These are phyloP conservation scores for Philhelius pedissequus DNA, from an alignment of 2,888 invertebrate genomes.

Conservation along the genomic window DNA sequence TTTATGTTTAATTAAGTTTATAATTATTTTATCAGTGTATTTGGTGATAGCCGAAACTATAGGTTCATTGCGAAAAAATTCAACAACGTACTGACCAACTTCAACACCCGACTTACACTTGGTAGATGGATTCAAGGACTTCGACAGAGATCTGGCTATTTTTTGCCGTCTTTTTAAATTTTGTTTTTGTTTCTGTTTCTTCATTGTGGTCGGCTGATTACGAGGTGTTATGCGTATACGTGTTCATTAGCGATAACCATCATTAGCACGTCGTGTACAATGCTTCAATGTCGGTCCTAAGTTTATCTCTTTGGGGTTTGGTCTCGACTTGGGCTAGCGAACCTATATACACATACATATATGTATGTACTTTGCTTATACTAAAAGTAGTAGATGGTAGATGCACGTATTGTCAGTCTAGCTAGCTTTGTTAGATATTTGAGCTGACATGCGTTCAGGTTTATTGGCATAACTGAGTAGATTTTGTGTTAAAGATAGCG, in stretches of 20 bases:
- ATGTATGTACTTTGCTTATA: too few species aligned
- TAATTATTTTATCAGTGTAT: neutral
- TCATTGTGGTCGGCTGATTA: conserved; percentile 56
- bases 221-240: conserved; percentile 69
- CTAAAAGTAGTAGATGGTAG: conserved; percentile 20
- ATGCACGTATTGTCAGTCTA: conserved; percentile 44
- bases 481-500: conserved; percentile 49
- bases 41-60: neutral
- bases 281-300: conserved; percentile 66
- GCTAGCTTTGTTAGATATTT: conserved; percentile 58
- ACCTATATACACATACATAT: neutral
- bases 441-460: conserved; percentile 68
- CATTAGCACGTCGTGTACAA: conserved; percentile 68
- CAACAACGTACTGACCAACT: conserved; percentile 22
- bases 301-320: conserved; percentile 61
- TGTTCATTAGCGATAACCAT: conserved; percentile 69
- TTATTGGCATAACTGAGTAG: conserved; percentile 64
- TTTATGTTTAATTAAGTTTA: neutral
- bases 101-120: neutral
- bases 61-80: neutral
- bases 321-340: conserved; percentile 15
- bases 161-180: neutral
- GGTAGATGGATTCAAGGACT: conserved; percentile 53
- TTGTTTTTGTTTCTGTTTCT: neutral
- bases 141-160: neutral